Evolutionary conservation across 2,888 invertebrate genomes (phyloP), one percentile per base, ranked within the genome.

Genomic region (Cosmia pyralina): DNA sequence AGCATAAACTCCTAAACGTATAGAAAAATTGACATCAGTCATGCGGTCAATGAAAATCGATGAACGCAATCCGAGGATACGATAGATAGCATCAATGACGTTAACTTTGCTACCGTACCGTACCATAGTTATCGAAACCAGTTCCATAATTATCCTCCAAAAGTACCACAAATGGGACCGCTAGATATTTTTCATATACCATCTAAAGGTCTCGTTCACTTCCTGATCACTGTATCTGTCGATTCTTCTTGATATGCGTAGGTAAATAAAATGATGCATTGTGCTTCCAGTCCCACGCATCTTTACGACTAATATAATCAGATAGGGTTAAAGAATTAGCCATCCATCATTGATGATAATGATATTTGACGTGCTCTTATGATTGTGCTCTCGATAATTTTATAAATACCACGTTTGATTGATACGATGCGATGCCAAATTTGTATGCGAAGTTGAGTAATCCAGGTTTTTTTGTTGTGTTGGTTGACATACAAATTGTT

Each of bases 271-370:
- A 95, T 91, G 95, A 95, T 93, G 93, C 92, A 96, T 95, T 95
- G 95, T 95, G 87, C 82, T 81, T 83, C 72, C 79, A 93, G 92
- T 96, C 96, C 95, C 95, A 96, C 95, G 95, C 95, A 93, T 94
- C 93, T 94, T 94, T 93, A 92, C 90, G 83, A 88, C 87, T 89
- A 87, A 87, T 87, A 89, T 92, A 91, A 95, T 95, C 95, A 91
- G 95, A 95, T 94, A 92, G 87, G 82, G 86, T 88, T 86, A 84
- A 89, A 89, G 90, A 92, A 94, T 94, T 94, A 94, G 92, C 94
- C 91, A 96, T 95, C 95, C 93, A 95, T 95, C 96, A 95, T 93
- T 90, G 90, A 92, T 90, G 94, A 94, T 95, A 95, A 94, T 95
- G 91, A 93, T 92, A 94, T 94, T 94, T 94, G 95, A 95, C 94